Evolutionary conservation across 2,888 invertebrate genomes (phyloP), one percentile per base, ranked within the genome.

Genomic region (Embidobia sp.): DNA sequence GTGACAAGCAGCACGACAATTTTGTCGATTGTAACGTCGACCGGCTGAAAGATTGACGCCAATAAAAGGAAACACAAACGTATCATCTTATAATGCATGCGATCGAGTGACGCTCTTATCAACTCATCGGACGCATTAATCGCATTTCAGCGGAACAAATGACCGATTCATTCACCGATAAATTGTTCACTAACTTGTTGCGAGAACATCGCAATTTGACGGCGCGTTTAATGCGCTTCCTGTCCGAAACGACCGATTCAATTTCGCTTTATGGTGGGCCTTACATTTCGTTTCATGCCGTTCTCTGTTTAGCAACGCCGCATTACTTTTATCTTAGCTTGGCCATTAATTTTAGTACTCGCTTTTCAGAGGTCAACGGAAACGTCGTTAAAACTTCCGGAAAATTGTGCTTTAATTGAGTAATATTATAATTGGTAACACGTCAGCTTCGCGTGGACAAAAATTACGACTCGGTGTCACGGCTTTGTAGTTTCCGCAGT

Each of bases 61-160:
- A 26, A 35, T 37, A 35, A 37, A 53, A 37, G 35, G 35, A 51
- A 51, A 19, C 15, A 10, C 19, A 19, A 31, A 16, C 51, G 18
- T 7, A 19, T 49, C 33, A 11, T 49, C 46, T 46, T 46, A 27
- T 46, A 46, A 46, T 46, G 46, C 46, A 46, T 27, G 15, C 46
- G 27, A 46, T 46, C 22, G 22, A 22, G 22, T 22, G 22, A 22
- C n/a, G n/a, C n/a, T n/a, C n/a, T n/a, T n/a, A n/a, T n/a, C n/a
- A n/a, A n/a, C n/a, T n/a, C n/a, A n/a, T n/a, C n/a, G n/a, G n/a
- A n/a, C n/a, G n/a, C n/a, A n/a, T n/a, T n/a, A n/a, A n/a, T n/a
- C n/a, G n/a, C n/a, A n/a, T n/a, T n/a, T n/a, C n/a, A n/a, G n/a
- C n/a, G n/a, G n/a, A n/a, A n/a, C n/a, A n/a, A n/a, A n/a, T n/a